Base-by-base conservation (phyloP, 2,113 vertebrate genomes). In the Nesogale talazaci region DNA sequence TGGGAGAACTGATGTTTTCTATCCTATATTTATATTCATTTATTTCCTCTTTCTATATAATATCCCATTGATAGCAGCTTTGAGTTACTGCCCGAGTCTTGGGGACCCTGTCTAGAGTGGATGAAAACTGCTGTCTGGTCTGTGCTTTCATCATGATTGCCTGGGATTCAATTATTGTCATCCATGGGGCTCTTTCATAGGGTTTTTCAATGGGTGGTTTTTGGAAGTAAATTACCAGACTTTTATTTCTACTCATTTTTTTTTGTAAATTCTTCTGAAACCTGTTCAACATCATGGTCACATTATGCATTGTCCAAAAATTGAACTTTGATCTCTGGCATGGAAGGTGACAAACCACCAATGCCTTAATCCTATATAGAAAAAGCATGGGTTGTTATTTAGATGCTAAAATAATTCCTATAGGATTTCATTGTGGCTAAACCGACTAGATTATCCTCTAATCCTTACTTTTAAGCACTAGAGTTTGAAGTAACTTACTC, bases 1-100 rank as follows among this genome's bases (percentile, higher is more conserved):
- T 52, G 88, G 90, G 25, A 25, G 46, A 15, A 34, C 42, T 0
- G 38, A 57, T 79, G 57, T 83, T 52, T 72, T 3, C 42, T 17
- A 70, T 89, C 25, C 74, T 91, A 42, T 93, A 89, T 94, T 93
- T 86, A 94, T 90, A 34, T 84, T 52, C 46, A 52, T 52, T 12
- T 52, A 52, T 52, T 52, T 52, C 46, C 10, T 89, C 3, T 92
- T 15, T 93, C 92, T 97, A 1, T 36, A 36, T n/a, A 72, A 36
- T 36, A 36, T 36, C n/a, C 36, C 10, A 19, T 72, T 72, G 34
- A 17, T 72, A 36, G 70, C 70, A 22, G 34, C 34, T 27, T 36
- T 20, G 20, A 36, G 34, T 19, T 19, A 72, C 9, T 19, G 19
- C 31, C 70, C 2, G 6, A 36, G 17, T 72, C n/a, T 10, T 36